Percentiles rank a stretch among this genome's conserved stretches.
Conservation (phyloP, 2,888 invertebrate genomes). For the Petrophora chlorosata region DNA sequence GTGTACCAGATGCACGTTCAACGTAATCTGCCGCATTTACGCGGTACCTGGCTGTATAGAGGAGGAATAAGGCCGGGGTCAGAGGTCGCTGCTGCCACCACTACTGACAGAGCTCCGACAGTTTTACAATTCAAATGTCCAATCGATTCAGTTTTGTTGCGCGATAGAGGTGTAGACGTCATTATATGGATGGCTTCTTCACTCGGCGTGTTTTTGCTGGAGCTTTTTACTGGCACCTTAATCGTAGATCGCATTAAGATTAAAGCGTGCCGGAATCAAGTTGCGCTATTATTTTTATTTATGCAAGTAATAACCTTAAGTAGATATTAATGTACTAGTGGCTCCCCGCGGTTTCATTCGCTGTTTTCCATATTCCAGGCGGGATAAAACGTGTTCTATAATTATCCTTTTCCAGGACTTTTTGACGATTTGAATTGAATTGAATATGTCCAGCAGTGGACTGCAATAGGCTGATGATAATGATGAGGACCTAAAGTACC, state of each 20-base stretch:
- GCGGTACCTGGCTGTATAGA: constrained; percentile 37
- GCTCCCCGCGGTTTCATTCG: too few species aligned
- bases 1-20: constrained; percentile 59
- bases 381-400: too few species aligned
- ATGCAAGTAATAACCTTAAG: neutral
- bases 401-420: too few species aligned
- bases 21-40: constrained; percentile 49
- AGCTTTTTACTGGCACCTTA: neutral
- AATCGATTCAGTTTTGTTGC: constrained; percentile 37
- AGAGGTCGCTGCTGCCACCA: constrained; percentile 44
- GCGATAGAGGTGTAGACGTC: constrained; percentile 38
- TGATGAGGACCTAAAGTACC: too few species aligned
- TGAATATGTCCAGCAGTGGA: too few species aligned
- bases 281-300: neutral
- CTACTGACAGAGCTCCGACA: constrained; percentile 33
- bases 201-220: neutral
- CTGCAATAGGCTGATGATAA: too few species aligned
- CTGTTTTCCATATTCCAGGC: too few species aligned
- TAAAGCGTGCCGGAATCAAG: neutral
- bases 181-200: constrained; percentile 31
- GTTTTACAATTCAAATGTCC: constrained; percentile 57
- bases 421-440: too few species aligned
- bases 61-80: constrained; percentile 45
- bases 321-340: neutral
- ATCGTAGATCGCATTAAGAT: neutral